A percentile compares a stretch with the other conserved stretches of the same genome.
These are phyloP conservation scores for Athalia circularis DNA, from an alignment of 2,888 invertebrate genomes.

Conservation along the genomic window DNA sequence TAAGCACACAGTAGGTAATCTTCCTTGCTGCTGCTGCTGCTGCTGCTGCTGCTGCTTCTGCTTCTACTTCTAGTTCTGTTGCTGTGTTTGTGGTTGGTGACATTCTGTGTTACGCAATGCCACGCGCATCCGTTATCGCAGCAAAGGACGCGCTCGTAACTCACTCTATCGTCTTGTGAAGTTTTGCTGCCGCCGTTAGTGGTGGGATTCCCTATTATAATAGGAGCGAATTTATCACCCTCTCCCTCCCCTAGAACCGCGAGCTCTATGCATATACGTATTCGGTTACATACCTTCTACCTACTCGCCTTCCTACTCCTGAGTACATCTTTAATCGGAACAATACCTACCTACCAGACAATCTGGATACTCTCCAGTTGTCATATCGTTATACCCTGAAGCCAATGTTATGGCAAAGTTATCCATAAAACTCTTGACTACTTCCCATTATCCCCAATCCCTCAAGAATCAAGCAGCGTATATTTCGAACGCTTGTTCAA, in stretches of 20 bases:
- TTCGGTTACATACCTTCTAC: too few species aligned
- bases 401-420: constrained; percentile 50
- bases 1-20: constrained; percentile 32
- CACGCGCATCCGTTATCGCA: constrained; percentile 40
- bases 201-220: constrained; percentile 38
- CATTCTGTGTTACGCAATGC: constrained; percentile 43
- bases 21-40: constrained; percentile 30
- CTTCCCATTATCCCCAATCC: not conserved
- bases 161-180: constrained; percentile 42
- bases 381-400: constrained; percentile 54
- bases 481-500: not conserved
- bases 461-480: not conserved
- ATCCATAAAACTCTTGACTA: constrained; percentile 29
- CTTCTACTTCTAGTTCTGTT: too few species aligned
- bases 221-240: constrained; percentile 41
- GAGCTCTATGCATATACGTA: too few species aligned
- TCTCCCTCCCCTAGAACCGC: not conserved
- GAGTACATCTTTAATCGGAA: constrained; percentile 23
- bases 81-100: constrained; percentile 11
- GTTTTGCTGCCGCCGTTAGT: constrained; percentile 39
- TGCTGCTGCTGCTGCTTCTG: constrained; percentile 21
- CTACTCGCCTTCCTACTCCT: not conserved
- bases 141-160: constrained; percentile 21
- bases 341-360: constrained; percentile 44
- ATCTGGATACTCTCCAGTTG: constrained; percentile 52